Evolutionary conservation across 2,888 invertebrate genomes (phyloP).

Genomic region (Apamea epomidion): DNA sequence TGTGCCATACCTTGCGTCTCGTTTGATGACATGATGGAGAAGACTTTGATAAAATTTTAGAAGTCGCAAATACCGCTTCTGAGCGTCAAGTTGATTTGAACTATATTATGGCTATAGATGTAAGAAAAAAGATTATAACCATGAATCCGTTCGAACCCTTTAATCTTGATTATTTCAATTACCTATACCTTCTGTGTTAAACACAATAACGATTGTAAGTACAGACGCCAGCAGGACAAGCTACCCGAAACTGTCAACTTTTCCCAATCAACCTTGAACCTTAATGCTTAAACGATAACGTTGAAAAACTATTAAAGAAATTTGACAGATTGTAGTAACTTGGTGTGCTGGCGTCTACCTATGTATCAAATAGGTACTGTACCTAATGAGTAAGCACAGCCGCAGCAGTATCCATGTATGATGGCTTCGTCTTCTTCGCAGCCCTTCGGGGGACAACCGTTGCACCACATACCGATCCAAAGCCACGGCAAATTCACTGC

Average conservation of each 20-base stretch:
- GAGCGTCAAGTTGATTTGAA: not conserved
- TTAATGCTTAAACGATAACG: no score
- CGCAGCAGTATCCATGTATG: slow-evolving; percentile 92
- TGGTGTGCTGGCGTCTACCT: no score
- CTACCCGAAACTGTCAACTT: no score
- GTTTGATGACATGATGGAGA: no score
- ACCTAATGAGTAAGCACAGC: slow-evolving; percentile 91
- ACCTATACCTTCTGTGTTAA: not conserved
- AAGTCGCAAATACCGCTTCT: not conserved
- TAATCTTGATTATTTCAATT: not conserved
- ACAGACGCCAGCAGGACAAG: no score
- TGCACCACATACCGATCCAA: slow-evolving; percentile 89
- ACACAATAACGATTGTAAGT: not conserved
- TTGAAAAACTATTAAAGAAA: no score
- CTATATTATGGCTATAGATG: not conserved
- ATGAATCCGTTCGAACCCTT: not conserved
- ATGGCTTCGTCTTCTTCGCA: slow-evolving; percentile 91
- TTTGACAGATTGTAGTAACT: no score
- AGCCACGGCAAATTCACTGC: slow-evolving; percentile 89
- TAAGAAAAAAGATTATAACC: no score
- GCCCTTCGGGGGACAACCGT: slow-evolving; percentile 89
- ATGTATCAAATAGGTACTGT: not conserved
- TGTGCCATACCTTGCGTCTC: no score
- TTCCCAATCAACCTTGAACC: no score
- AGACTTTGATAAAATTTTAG: not conserved